phyloP scores from a whole-genome alignment of 2,797 vertebrate species.

The Cynodonichthys magdalenae region DNA sequence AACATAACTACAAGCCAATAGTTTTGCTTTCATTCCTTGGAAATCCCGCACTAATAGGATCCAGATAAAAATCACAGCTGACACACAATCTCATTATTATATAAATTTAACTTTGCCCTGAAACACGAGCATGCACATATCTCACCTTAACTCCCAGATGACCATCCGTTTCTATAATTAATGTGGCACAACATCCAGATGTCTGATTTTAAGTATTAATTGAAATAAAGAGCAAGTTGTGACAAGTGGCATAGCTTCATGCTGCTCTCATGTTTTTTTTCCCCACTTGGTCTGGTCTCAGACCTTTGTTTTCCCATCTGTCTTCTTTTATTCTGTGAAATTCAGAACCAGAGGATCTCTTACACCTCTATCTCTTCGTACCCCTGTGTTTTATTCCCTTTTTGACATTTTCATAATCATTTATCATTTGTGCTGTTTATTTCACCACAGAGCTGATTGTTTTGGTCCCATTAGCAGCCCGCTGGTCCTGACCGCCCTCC shows the following conservation, averaged over 20 bases:
- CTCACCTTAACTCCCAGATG: too few relatives aligned
- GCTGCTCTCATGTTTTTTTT: not conserved
- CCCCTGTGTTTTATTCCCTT: too few relatives aligned
- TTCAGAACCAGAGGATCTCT: not conserved
- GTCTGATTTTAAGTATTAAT: not conserved
- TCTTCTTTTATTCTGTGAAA: not conserved
- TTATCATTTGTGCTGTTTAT: constrained; percentile 13
- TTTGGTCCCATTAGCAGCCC: constrained; percentile 38
- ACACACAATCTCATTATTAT: too few relatives aligned
- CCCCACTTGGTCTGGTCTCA: not conserved
- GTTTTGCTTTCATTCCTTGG: too few relatives aligned
- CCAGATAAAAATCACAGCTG: too few relatives aligned
- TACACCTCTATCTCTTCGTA: not conserved
- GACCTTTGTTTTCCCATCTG: not conserved
- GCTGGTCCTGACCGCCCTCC: constrained; percentile 7
- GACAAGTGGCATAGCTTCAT: not conserved
- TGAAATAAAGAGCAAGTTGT: not conserved
- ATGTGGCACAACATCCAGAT: not conserved
- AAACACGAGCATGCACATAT: too few relatives aligned
- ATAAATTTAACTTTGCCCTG: too few relatives aligned
- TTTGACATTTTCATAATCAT: constrained; percentile 20
- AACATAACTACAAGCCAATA: too few relatives aligned
- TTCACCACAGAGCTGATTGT: constrained; percentile 9
- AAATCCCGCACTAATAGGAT: too few relatives aligned
- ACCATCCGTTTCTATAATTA: not conserved